Evolutionary conservation across 2,888 invertebrate genomes (phyloP).

Genomic region (Acrocyrtus sp.): DNA sequence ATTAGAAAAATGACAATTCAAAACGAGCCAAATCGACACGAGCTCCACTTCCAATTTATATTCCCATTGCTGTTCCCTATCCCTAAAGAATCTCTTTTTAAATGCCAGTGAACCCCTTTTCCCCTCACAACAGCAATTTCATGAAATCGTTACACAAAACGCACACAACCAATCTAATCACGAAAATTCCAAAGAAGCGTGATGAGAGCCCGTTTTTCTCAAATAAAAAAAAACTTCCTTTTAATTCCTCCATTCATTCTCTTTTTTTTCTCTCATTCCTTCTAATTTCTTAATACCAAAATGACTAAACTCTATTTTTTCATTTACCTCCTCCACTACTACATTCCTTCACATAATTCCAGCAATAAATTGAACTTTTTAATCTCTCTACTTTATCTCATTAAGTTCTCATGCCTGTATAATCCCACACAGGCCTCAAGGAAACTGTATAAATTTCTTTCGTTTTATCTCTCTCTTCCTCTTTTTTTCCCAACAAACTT

Average conservation of each 20-base stretch:
- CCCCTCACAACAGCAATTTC: too few species aligned
- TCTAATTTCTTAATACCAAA: neutral
- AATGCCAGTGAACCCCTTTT: conserved; percentile 3
- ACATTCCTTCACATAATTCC: neutral
- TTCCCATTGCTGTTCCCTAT: conserved; percentile 7
- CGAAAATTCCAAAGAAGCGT: conserved; percentile 14
- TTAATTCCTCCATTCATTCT: neutral
- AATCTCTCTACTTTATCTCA: conserved; percentile 21
- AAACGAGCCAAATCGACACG: neutral
- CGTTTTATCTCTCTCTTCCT: too few species aligned
- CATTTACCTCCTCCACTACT: neutral
- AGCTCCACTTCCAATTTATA: conserved; percentile 13
- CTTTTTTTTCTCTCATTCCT: neutral
- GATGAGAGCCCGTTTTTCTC: neutral
- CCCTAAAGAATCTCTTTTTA: too few species aligned
- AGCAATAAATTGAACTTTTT: conserved; percentile 22
- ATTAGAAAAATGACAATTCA: neutral
- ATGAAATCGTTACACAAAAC: too few species aligned
- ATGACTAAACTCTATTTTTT: neutral
- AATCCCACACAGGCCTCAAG: neutral
- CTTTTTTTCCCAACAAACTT: neutral
- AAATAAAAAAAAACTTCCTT: neutral
- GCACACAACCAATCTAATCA: neutral
- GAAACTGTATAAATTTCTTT: too few species aligned
- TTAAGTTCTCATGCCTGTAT: conserved; percentile 2